Conservation (phyloP, 2,797 vertebrate species). For the Dendrocincla tyrannina region DNA sequence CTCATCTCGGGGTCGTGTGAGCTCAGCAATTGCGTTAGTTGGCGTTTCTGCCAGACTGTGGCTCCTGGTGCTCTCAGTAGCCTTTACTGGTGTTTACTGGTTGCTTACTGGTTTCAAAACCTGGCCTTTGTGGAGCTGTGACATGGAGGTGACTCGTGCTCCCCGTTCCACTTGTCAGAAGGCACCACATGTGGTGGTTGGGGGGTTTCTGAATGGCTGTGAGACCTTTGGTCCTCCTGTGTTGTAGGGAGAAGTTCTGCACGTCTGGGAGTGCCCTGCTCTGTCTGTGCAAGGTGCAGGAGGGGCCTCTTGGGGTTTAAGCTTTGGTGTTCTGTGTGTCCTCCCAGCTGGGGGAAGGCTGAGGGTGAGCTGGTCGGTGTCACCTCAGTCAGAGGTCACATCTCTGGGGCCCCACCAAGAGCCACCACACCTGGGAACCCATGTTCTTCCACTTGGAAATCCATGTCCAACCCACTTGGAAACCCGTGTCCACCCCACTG, state of each 20-base stretch:
- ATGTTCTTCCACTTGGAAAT: neutral
- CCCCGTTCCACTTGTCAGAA: neutral
- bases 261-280: rapidly evolving
- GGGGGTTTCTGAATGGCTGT: neutral
- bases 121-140: neutral
- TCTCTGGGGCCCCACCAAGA: neutral
- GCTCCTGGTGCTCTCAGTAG: neutral
- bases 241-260: neutral
- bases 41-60: neutral
- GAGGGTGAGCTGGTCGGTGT: neutral
- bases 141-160: neutral
- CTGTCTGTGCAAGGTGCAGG: neutral
- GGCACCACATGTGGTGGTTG: neutral
- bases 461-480: neutral
- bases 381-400: neutral
- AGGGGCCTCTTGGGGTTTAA: neutral
- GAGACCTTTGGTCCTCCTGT: neutral
- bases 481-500: neutral
- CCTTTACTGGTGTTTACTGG: too few relatives aligned
- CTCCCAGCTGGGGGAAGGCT: rapidly evolving
- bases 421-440: too few relatives aligned
- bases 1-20: neutral
- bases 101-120: neutral
- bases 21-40: neutral
- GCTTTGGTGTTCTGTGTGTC: neutral